Conservation (phyloP, 2,113 vertebrate genomes). For the Thomomys bottae region DNA sequence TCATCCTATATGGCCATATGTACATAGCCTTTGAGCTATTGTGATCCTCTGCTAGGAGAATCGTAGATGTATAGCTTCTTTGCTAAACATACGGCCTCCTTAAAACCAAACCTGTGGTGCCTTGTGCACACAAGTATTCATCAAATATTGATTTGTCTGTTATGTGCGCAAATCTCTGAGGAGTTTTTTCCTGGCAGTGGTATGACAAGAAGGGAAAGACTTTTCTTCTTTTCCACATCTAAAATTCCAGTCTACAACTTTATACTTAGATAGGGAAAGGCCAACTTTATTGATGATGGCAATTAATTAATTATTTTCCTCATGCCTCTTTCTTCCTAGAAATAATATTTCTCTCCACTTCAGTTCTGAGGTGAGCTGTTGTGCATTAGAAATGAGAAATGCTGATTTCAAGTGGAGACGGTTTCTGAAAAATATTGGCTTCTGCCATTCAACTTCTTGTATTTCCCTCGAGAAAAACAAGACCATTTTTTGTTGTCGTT, state of each 20-base stretch:
- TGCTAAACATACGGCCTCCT: not conserved
- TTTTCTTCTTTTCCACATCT: slow-evolving; percentile 50
- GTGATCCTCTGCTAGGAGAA: no score
- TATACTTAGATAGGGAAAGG: not conserved
- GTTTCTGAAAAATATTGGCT: not conserved
- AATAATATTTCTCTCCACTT: not conserved
- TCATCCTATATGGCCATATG: no score
- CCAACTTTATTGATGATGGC: not conserved
- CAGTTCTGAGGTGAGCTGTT: not conserved
- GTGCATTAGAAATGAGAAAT: slow-evolving; percentile 32
- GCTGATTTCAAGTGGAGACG: not conserved
- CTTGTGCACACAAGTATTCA: slow-evolving; percentile 13
- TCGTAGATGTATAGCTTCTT: slow-evolving; percentile 5
- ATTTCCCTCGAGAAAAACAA: slow-evolving; percentile 13
- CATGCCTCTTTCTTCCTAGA: not conserved
- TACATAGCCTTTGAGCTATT: no score
- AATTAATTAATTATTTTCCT: not conserved
- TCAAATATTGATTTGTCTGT: slow-evolving; percentile 51
- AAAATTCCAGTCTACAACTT: slow-evolving; percentile 52
- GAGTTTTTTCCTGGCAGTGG: not conserved
- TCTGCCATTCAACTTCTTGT: slow-evolving; percentile 8
- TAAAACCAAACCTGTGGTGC: slow-evolving; percentile 20
- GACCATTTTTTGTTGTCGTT: not conserved
- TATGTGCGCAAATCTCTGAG: slow-evolving; percentile 19
- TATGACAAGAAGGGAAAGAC: slow-evolving; percentile 46